Percentiles rank a stretch among this genome's conserved stretches.
Conservation (phyloP, 2,888 invertebrate genomes). For the Nomada fucata region DNA sequence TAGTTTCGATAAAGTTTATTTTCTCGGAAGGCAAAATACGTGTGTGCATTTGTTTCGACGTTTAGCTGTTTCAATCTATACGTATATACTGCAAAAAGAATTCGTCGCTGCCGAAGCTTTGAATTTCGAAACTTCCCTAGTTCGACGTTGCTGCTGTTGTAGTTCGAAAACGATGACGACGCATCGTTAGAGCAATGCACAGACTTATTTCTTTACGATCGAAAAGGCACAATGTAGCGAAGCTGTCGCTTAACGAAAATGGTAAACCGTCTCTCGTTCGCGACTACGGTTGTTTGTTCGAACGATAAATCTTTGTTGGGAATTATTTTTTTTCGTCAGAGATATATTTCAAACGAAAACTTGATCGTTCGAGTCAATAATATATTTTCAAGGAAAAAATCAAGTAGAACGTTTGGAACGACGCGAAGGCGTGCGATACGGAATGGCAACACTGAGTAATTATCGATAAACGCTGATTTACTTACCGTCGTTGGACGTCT, state of each 20-base stretch:
- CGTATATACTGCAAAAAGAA: no score
- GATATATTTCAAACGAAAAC: no score
- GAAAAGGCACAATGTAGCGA: neutral
- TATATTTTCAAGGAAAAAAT: neutral
- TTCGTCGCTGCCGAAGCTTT: no score
- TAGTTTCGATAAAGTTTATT: conserved; percentile 34
- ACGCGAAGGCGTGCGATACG: neutral
- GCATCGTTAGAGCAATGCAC: neutral
- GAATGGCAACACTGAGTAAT: conserved; percentile 1
- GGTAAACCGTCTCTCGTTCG: neutral
- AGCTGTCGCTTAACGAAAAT: neutral
- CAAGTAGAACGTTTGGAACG: neutral
- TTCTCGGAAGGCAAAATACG: conserved; percentile 13
- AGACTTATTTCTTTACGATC: conserved; percentile 13
- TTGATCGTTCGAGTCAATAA: no score
- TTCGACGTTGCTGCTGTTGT: no score
- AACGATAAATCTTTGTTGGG: no score
- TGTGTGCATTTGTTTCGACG: neutral
- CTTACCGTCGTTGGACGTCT: conserved; percentile 38
- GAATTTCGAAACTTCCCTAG: no score
- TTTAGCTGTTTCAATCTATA: neutral
- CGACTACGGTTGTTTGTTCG: neutral
- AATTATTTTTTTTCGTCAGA: no score
- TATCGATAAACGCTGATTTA: conserved; percentile 43
- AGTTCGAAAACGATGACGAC: neutral